Base-by-base conservation (phyloP, 2,797 vertebrate species). In the Rhinichthys osculus region DNA sequence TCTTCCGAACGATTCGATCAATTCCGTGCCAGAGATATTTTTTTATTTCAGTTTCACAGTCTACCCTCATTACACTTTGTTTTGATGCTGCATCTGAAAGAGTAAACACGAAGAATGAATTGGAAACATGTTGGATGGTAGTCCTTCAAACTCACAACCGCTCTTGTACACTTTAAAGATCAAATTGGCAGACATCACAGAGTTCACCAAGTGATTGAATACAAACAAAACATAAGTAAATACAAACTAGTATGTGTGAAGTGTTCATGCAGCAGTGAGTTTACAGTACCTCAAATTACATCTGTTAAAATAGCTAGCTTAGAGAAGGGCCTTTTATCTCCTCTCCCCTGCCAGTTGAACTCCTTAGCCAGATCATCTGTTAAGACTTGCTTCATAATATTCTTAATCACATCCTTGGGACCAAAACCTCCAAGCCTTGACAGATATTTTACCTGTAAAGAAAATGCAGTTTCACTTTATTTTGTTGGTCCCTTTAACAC, bases 271-370 rank as follows among this genome's bases (percentile, higher is more conserved):
- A 16, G 42, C 13, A 40, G 33, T 16, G 47, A 10, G 6, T 72
- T 71, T 30, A 30, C 30, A 30, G 30, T 40, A 82, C 69, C 35
- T 59, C 16, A 2, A n/a, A 82, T 59, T 3, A 82, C 69, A 40
- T 40, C 27, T 10, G 69, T 14, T 82, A 82, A 33, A 5, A 5
- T 11, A 23, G 30, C 30, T 30, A 82, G 50, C 1, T 11, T 7
- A 42, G 57, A 72, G 0, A 82, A 54, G 7, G 67, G 3, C 0
- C 7, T 72, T 82, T 82, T 82, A 4, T 54, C 16, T 35, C 38
- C 19, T 59, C 67, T 71, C 3, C 81, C 81, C 38, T 13, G 47
- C 81, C 81, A 82, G 50, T 71, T 82, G 66, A 82, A 82, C 23
- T 35, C 7, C 7, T 21, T 54, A 11, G 50, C 66, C 52, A 82